Base-by-base conservation (phyloP, 37 sponge, comb jelly and placozoan species). In the Corticium candelabrum region DNA sequence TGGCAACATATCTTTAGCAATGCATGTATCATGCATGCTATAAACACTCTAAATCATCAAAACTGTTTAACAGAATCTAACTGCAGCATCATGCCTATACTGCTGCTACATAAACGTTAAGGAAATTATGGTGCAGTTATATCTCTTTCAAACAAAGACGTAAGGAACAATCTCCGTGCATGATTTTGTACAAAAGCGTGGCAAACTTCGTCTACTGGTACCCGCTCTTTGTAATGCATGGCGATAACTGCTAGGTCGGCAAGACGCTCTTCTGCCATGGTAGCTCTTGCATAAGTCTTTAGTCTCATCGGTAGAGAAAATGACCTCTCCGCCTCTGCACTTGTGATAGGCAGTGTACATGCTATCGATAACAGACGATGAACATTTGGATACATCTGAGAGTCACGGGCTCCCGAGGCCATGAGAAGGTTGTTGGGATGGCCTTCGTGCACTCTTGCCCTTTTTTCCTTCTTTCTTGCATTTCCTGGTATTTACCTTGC, bases 291-390 rank as follows among this genome's bases (percentile, higher is more conserved):
- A n/a, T 82, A 82, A 1, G 78, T 79, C 78, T 82, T 80, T 15
- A 81, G 72, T 32, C 78, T 82, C 2, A 32, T 37, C 41, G 78
- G 39, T 32, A 68, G 71, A 3, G 31, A 68, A 38, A 79, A 79
- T 37, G 79, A 79, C 32, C 84, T 69, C 41, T 83, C 78, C 37
- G 69, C 72, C 31, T 83, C 84, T 56, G 84, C 84, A 79, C 79
- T 80, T 79, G 84, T 40, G n/a, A 84, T 68, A 32, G 84, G 84
- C 73, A 80, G 38, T 40, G 84, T 84, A 27, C 85, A 84, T 21
- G 67, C 85, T 29, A 84, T 84, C 21, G 70, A 15, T 40, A 84
- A 74, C n/a, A 80, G 67, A 67, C 37, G 21, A 41, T 80, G 85
- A 40, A 80, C 80, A 68, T 84, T 84, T 38, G 80, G 85, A 40